Percentiles rank a stretch among this genome's conserved stretches.
Conservation (phyloP, 2,888 invertebrate species). For the Mantis religiosa region DNA sequence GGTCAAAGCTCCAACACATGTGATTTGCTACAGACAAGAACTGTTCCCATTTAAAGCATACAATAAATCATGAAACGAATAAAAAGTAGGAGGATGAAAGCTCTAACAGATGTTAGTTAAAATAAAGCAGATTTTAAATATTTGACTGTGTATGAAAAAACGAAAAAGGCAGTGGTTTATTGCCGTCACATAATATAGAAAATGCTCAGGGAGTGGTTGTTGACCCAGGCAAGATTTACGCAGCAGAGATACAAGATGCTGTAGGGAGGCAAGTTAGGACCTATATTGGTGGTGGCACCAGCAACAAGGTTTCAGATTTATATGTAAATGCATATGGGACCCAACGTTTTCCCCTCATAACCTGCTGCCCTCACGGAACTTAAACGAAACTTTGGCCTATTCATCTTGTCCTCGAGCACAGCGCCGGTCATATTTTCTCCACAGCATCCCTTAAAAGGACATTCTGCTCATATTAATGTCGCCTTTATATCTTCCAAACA, state of each 20-base stretch:
- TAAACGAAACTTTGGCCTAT: not conserved
- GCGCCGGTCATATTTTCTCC: not conserved
- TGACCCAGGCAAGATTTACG: not conserved
- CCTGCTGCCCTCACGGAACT: not conserved
- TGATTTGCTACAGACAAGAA: too few species aligned
- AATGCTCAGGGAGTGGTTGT: not conserved
- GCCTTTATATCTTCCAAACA: not conserved
- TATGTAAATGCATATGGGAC: not conserved
- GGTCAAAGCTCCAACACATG: too few species aligned
- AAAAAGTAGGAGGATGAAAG: too few species aligned
- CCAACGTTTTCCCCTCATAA: not conserved
- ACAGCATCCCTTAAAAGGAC: not conserved
- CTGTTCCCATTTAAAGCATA: too few species aligned
- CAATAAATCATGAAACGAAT: too few species aligned
- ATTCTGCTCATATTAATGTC: not conserved
- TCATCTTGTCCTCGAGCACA: not conserved
- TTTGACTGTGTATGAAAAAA: too few species aligned
- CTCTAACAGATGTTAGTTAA: too few species aligned
- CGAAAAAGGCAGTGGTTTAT: too few species aligned
- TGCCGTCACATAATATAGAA: not conserved
- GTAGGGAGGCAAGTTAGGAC: not conserved
- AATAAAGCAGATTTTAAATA: too few species aligned
- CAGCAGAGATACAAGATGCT: not conserved
- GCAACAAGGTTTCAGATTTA: not conserved
- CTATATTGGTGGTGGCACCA: not conserved